These are phyloP conservation scores for Cheirogaleus medius DNA, from an alignment of 2,113 vertebrate species.

Conservation along the genomic window DNA sequence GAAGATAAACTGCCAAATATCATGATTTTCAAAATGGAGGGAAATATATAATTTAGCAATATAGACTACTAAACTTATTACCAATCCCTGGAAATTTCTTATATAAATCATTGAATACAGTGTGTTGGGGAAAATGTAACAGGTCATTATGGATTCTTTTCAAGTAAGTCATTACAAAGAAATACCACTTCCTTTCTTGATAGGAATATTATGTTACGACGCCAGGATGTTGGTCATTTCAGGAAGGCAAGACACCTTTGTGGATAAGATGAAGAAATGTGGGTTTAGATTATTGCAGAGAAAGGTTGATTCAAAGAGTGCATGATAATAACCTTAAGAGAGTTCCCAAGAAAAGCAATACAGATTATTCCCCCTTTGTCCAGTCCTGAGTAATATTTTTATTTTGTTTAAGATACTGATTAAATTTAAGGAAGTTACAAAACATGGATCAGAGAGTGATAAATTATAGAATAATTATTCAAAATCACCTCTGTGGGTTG, in stretches of 20 bases:
- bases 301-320: neutral
- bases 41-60: neutral
- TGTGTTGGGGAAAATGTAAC: neutral
- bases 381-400: neutral
- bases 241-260: neutral
- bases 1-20: neutral
- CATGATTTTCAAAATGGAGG: neutral
- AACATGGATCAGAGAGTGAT: neutral
- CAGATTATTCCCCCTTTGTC: neutral
- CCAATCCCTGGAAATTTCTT: neutral
- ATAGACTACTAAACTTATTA: neutral
- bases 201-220: neutral
- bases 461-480: constrained; percentile 2
- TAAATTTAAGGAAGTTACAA: neutral
- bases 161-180: constrained; percentile 24
- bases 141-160: neutral
- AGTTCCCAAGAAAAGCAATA: neutral
- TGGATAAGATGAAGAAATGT: neutral
- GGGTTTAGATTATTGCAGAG: neutral
- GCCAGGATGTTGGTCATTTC: neutral
- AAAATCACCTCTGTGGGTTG: neutral
- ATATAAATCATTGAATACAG: neutral
- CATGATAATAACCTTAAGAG: neutral
- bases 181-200: constrained; percentile 23
- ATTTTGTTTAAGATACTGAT: neutral